These are phyloP conservation scores for Vultur gryphus DNA, from an alignment of 2,797 vertebrate species.

Conservation along the genomic window DNA sequence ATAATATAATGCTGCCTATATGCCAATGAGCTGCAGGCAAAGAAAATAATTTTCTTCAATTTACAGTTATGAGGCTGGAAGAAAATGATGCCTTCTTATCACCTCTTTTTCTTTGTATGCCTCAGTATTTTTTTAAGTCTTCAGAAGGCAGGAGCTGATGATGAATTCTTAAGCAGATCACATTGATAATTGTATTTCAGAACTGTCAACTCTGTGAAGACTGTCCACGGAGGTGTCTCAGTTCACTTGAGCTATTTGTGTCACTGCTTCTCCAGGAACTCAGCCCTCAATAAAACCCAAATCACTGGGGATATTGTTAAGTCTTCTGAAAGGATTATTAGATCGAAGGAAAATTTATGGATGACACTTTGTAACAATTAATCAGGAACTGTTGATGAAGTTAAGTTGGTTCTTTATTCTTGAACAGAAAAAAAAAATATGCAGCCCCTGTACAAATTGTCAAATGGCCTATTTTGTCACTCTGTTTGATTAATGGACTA, in stretches of 20 bases:
- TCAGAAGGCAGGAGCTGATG: conserved; percentile 84
- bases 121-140: conserved; percentile 76
- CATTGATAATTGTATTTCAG: conserved; percentile 97
- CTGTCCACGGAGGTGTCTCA: conserved; percentile 84
- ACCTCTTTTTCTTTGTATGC: conserved; percentile 77
- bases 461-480: conserved; percentile 87
- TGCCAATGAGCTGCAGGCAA: conserved; percentile 84
- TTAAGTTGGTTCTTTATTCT: conserved; percentile 81
- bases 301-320: conserved; percentile 84
- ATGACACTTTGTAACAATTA: conserved; percentile 92
- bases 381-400: conserved; percentile 89
- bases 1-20: conserved; percentile 84
- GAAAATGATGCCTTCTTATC: conserved; percentile 80
- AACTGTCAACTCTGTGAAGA: conserved; percentile 87
- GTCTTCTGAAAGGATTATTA: conserved; percentile 87
- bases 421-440: conserved; percentile 24
- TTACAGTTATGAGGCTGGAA: conserved; percentile 83
- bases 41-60: conserved; percentile 87
- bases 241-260: conserved; percentile 86
- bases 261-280: conserved; percentile 77
- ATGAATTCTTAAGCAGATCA: conserved; percentile 96
- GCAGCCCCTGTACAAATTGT: conserved; percentile 71
- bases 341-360: conserved; percentile 89
- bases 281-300: conserved; percentile 86
- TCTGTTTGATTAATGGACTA: conserved; percentile 93